These are phyloP conservation scores for Tortrix viridana DNA, from an alignment of 2,888 invertebrate species.

Conservation along the genomic window DNA sequence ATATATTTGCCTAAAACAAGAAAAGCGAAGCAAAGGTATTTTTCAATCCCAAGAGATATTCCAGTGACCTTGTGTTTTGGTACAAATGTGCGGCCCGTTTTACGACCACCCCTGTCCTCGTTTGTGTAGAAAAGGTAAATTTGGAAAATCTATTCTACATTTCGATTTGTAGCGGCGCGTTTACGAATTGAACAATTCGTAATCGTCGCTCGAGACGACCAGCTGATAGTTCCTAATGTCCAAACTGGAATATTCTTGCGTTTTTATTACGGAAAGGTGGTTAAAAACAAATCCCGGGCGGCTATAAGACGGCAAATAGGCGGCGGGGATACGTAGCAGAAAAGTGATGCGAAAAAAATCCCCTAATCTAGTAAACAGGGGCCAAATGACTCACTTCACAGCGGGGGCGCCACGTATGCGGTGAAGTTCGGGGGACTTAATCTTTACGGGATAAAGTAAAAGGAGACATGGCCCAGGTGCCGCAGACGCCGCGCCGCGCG, in stretches of 20 bases:
- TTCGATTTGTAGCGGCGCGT: constrained; percentile 64
- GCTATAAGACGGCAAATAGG: constrained; percentile 67
- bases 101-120: constrained; percentile 64
- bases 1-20: constrained; percentile 35
- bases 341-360: constrained; percentile 79
- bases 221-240: not conserved
- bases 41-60: constrained; percentile 66
- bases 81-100: constrained; percentile 64
- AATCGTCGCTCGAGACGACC: too few species aligned
- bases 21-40: constrained; percentile 55
- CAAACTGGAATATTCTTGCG: constrained; percentile 8
- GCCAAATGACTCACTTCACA: constrained; percentile 82
- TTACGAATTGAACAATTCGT: constrained; percentile 43
- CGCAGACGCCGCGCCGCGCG: constrained; percentile 67
- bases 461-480: constrained; percentile 83
- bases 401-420: constrained; percentile 72
- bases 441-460: constrained; percentile 82
- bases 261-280: constrained; percentile 19
- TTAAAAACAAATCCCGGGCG: constrained; percentile 42
- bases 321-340: constrained; percentile 57
- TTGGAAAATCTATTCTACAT: constrained; percentile 64
- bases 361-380: constrained; percentile 83
- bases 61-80: constrained; percentile 64
- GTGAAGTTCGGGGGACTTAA: constrained; percentile 78
- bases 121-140: constrained; percentile 64